Conservation (phyloP, 2,113 vertebrate genomes). For the Pterocles burchelli region DNA sequence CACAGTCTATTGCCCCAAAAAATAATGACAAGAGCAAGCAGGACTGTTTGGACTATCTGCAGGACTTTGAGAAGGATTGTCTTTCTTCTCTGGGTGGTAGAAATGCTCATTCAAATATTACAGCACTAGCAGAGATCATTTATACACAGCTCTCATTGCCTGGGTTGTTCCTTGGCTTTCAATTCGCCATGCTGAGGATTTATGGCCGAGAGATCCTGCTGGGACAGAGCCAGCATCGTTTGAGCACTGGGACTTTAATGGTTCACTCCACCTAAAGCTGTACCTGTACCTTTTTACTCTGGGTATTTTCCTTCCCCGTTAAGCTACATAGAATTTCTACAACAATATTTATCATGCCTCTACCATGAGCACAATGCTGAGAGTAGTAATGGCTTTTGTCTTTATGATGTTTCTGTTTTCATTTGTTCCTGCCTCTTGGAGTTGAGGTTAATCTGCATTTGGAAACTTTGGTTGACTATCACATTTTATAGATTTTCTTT, state of each 20-base stretch:
- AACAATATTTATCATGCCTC: background rate
- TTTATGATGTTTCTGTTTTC: background rate
- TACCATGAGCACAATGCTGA: background rate
- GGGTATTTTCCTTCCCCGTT: background rate
- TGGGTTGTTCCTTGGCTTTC: background rate
- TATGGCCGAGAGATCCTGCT: background rate
- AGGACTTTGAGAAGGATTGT: background rate
- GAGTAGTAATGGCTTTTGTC: background rate
- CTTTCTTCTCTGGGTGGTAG: background rate
- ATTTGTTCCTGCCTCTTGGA: background rate
- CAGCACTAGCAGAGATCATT: background rate
- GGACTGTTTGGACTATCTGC: background rate
- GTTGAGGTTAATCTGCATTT: background rate
- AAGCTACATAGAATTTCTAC: background rate
- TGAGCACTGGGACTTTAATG: background rate
- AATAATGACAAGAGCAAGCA: background rate
- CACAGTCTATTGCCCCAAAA: background rate
- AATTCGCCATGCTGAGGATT: background rate
- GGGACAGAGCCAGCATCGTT: background rate
- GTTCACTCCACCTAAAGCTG: background rate
- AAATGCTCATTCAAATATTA: background rate
- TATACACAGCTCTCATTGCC: background rate
- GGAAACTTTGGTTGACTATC: background rate
- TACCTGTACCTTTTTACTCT: background rate
- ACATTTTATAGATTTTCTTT: background rate